Conservation (phyloP, 2,797 vertebrate genomes). For the Chloroceryle amazona region DNA sequence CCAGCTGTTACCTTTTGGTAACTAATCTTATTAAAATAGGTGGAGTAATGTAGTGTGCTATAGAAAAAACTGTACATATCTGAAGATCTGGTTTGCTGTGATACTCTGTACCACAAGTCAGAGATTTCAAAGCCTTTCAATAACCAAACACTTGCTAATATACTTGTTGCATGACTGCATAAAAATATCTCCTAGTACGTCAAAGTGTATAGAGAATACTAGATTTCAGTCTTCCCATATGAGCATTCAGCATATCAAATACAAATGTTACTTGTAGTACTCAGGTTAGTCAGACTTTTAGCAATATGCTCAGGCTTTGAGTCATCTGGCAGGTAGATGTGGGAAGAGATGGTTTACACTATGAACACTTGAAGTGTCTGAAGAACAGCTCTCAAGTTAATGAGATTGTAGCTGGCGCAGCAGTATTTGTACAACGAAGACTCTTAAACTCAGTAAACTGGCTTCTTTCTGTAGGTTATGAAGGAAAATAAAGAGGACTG, state of each 20-base stretch:
- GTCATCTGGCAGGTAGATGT: neutral
- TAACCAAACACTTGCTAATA: neutral
- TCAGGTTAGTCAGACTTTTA: neutral
- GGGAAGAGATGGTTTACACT: neutral
- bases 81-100: neutral
- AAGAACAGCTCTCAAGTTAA: conserved; percentile 44
- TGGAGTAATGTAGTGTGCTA: neutral
- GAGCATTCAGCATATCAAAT: neutral
- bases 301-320: neutral
- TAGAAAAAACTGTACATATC: neutral
- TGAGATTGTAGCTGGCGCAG: conserved; percentile 33
- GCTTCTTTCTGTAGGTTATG: neutral
- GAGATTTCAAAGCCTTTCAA: neutral
- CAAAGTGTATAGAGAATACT: neutral
- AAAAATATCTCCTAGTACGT: neutral
- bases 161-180: too few species aligned
- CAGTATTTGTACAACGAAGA: accelerated
- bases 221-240: neutral
- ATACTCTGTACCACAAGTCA: neutral
- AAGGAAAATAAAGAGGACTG: neutral
- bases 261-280: neutral
- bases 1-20: neutral
- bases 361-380: conserved; percentile 2
- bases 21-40: neutral
- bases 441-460: neutral